Evolutionary conservation across 2,797 vertebrate genomes (phyloP), one percentile per base, ranked within the genome.

Genomic region (Leptoclinus maculatus): DNA sequence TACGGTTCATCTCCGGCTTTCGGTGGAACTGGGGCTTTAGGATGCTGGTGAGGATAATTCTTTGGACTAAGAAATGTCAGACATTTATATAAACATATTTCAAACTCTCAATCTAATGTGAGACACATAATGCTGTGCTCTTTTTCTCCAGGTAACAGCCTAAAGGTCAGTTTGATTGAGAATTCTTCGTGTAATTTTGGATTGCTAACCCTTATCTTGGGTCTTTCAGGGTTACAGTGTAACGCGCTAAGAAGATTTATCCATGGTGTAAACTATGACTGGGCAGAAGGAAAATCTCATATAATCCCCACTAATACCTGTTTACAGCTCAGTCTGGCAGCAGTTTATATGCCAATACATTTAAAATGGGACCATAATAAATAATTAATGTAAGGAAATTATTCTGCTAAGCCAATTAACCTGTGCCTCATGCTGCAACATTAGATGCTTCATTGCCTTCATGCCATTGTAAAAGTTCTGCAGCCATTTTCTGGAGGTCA

Each of bases 391-490:
- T 5, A 34, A 69, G 87, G 85, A 91, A 92, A 89, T 77, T 41
- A 86, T 73, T 83, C 78, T 81, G 79, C 74, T 71, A 67, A 83
- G 85, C 77, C 82, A 89, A 90, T 93, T 91, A 93, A 88, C 87
- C 83, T 80, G 79, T 73, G 79, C 66, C 79, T 80, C 78, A 29
- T 71, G 71, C 68, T 67, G 72, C 62, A 79, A 65, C 74, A 74
- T 83, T 72, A 74, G 75, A 80, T 21, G 78, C 87, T 82, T 53
- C 71, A 76, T 73, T 84, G 87, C 76, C 19, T 88, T 67, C 19
- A 27, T 59, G 71, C 74, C 71, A n/a, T 76, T n/a, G 53, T 51
- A 21, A 75, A 87, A 84, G 65, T 85, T 89, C 83, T 66, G 51
- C 49, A 70, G 70, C 11, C 67, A 63, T 45, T 80, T 84, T 77